Conservation (phyloP, 64 coral and sea anemone species). For the Catalaphyllia jardinei region DNA sequence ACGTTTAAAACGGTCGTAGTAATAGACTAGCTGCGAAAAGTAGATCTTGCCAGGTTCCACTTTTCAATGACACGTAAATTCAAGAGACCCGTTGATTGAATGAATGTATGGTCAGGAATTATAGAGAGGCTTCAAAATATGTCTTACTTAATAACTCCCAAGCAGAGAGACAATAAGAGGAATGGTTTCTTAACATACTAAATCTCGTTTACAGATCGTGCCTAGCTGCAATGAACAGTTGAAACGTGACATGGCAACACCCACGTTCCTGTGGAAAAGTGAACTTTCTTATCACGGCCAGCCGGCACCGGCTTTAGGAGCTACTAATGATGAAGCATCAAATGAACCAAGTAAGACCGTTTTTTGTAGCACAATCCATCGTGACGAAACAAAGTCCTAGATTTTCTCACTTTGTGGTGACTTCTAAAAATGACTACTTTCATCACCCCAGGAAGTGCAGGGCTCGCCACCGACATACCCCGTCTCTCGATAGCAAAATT, state of each 20-base stretch:
- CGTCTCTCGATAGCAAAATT: not conserved
- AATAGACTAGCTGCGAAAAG: too few species aligned
- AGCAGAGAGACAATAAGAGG: too few species aligned
- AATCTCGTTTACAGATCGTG: not conserved
- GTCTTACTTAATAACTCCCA: too few species aligned
- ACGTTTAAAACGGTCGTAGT: too few species aligned
- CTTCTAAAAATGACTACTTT: too few species aligned
- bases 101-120: too few species aligned
- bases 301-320: not conserved
- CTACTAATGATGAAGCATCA: not conserved
- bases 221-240: not conserved
- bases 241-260: not conserved
- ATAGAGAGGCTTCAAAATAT: too few species aligned
- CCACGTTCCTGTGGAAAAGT: constrained; percentile 16
- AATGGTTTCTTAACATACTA: not conserved
- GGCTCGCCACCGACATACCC: not conserved
- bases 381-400: not conserved
- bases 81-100: too few species aligned
- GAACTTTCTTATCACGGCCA: not conserved
- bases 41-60: too few species aligned
- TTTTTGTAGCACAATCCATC: not conserved
- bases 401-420: too few species aligned
- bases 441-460: too few species aligned
- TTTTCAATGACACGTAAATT: too few species aligned
- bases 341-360: not conserved